Base-by-base conservation (phyloP, 2,888 invertebrate species). In the Clivina fossor region DNA sequence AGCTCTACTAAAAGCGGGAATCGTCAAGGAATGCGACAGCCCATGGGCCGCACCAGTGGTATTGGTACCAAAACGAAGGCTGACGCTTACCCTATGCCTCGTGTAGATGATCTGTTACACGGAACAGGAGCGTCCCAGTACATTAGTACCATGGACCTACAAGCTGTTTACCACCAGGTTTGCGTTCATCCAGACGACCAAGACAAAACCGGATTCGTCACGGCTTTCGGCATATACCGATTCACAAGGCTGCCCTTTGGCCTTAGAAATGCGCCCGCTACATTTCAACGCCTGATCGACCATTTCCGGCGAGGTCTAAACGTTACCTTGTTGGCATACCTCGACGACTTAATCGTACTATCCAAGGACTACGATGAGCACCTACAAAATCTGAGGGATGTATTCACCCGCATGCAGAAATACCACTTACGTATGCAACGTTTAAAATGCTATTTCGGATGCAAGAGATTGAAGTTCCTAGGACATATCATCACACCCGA, bases 111-210 rank as follows among this genome's bases (percentile, higher is more conserved):
- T 5, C 56, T 47, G n/a, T 19, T 58, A 7, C 58, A 60, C 7
- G 4, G 8, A 15, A 19, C 59, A 37, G 55, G 57, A 2, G 28
- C 37, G 4, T 32, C 48, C 19, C 41, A 24, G 1, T 44, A 28
- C 20, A 58, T 60, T 37, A 49, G 37, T 2, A 44, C 50, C 3
- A 24, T 60, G 16, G 54, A 59, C 32, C 13, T 57, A 7, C 30
- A 20, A n/a, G 19, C 38, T 2, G 60, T 58, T 2, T 62, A 60
- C 32, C 51, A 51, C 16, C 60, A 62, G 28, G 46, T 62, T 1
- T 13, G 15, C 7, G 47, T 61, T 11, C 32, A 28, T 7, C 13
- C 11, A 4, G 49, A 56, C 2, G 48, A 41, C 15, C 37, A 24
- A 16, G 32, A 15, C 1, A 56, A 58, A 22, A 56, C 56, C 8